Evolutionary conservation across 2,888 invertebrate genomes (phyloP).

Genomic region (Heliothis peltigera): DNA sequence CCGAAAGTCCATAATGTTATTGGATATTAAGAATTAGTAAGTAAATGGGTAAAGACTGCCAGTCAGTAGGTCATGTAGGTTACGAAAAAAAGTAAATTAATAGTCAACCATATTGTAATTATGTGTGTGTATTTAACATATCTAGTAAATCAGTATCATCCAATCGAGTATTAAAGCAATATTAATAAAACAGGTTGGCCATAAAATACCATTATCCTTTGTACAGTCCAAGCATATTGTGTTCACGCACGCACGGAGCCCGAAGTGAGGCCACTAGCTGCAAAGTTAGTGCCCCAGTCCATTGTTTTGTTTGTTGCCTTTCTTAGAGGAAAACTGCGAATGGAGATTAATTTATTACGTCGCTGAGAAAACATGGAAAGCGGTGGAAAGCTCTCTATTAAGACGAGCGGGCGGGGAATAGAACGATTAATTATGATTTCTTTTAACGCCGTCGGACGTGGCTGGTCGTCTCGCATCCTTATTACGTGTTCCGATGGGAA

Average conservation of each 20-base stretch:
- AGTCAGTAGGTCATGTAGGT: too few relatives aligned
- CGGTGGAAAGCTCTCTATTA: constrained; percentile 86
- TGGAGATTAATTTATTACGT: constrained; percentile 89
- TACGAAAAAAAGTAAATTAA: too few relatives aligned
- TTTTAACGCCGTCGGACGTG: constrained; percentile 82
- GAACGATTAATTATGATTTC: constrained; percentile 89
- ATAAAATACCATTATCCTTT: constrained; percentile 26
- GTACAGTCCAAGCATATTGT: constrained; percentile 19
- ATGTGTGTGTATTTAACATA: too few relatives aligned
- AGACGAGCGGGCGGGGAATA: constrained; percentile 82
- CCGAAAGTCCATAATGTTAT: too few relatives aligned
- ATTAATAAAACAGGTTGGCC: constrained; percentile 18
- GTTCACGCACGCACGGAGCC: constrained; percentile 53
- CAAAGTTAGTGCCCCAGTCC: constrained; percentile 71
- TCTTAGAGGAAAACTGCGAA: constrained; percentile 75
- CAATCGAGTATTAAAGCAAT: constrained; percentile 25
- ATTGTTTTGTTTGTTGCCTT: constrained; percentile 80
- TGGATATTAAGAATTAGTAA: too few relatives aligned
- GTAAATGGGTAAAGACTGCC: too few relatives aligned
- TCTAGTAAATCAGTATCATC: neutral
- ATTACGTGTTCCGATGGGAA: constrained; percentile 72
- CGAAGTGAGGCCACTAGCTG: constrained; percentile 52
- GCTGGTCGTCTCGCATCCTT: constrained; percentile 63
- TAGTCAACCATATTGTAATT: too few relatives aligned
- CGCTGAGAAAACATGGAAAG: constrained; percentile 86